Conservation (phyloP, 30 jellyfish, hydroid and myxozoan genomes). For the Rhopilema esculentum region DNA sequence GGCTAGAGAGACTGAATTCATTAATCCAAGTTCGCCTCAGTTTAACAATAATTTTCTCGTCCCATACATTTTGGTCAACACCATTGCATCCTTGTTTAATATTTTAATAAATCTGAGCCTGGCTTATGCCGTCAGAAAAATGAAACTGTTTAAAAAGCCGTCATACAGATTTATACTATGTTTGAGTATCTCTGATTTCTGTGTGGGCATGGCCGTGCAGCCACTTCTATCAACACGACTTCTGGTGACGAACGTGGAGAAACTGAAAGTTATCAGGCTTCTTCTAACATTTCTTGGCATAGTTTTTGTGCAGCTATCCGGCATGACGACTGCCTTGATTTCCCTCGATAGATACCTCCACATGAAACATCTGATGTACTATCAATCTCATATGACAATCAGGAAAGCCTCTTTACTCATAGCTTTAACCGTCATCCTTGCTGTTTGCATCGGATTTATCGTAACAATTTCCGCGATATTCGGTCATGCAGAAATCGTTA, state of each 20-base stretch:
- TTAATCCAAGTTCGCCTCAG: not conserved
- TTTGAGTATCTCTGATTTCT: slow-evolving; percentile 26
- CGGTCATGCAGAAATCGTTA: not conserved
- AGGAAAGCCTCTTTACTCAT: slow-evolving; percentile 20
- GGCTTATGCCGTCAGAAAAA: not conserved
- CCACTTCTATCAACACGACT: slow-evolving; percentile 33
- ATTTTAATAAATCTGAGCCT: not conserved
- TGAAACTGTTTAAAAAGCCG: slow-evolving; percentile 2
- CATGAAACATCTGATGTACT: slow-evolving; percentile 34
- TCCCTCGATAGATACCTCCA: slow-evolving; percentile 31
- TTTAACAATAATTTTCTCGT: not conserved
- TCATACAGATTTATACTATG: slow-evolving; percentile 25
- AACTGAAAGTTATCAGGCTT: not conserved
- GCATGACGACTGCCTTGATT: slow-evolving; percentile 10
- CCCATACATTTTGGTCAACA: not conserved
- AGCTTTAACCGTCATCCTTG: not conserved
- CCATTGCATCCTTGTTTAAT: slow-evolving; percentile 28
- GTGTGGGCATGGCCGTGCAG: slow-evolving; percentile 26
- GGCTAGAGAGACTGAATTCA: not conserved
- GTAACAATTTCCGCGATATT: not conserved
- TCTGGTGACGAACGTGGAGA: not conserved
- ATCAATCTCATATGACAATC: slow-evolving; percentile 31
- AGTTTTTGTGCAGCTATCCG: slow-evolving; percentile 15
- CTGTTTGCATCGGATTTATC: not conserved
- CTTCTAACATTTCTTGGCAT: slow-evolving; percentile 8